These are phyloP conservation scores for Sphaerophoria rueppellii DNA, from an alignment of 2,888 invertebrate species.

Conservation along the genomic window DNA sequence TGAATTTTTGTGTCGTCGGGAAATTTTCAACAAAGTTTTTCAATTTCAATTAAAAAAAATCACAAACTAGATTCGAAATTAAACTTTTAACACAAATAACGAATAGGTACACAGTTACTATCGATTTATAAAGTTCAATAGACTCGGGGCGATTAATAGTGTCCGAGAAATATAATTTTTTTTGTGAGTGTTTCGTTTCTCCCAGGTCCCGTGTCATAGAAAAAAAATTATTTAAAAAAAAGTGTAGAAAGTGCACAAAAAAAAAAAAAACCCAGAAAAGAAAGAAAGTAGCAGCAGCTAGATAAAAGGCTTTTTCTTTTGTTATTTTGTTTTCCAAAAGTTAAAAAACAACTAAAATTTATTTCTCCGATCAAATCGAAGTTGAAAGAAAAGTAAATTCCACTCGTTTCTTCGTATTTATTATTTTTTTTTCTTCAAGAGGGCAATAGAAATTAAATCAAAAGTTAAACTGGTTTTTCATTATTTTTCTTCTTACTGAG, in stretches of 20 bases:
- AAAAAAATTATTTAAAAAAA: constrained; percentile 42
- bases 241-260: constrained; percentile 67
- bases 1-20: constrained; percentile 58
- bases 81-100: neutral
- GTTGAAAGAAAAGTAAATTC: constrained; percentile 4
- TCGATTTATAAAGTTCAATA: neutral
- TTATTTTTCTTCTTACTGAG: neutral
- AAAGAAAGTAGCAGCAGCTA: constrained; percentile 29
- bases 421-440: neutral
- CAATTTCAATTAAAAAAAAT: constrained; percentile 20
- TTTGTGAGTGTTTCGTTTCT: constrained; percentile 57
- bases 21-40: constrained; percentile 36
- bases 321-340: constrained; percentile 10
- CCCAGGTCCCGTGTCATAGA: constrained; percentile 57
- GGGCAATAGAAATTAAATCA: constrained; percentile 31
- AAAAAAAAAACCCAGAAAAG: constrained; percentile 65
- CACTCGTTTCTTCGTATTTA: constrained; percentile 13
- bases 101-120: neutral
- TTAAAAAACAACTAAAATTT: neutral
- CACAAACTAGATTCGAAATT: neutral
- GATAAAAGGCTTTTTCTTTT: constrained; percentile 8
- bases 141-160: constrained; percentile 35
- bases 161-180: constrained; percentile 44
- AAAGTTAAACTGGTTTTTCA: constrained; percentile 44
- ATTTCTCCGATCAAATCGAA: neutral